Conservation (phyloP, 2,888 invertebrate species). For the Drosophila infuscata region DNA sequence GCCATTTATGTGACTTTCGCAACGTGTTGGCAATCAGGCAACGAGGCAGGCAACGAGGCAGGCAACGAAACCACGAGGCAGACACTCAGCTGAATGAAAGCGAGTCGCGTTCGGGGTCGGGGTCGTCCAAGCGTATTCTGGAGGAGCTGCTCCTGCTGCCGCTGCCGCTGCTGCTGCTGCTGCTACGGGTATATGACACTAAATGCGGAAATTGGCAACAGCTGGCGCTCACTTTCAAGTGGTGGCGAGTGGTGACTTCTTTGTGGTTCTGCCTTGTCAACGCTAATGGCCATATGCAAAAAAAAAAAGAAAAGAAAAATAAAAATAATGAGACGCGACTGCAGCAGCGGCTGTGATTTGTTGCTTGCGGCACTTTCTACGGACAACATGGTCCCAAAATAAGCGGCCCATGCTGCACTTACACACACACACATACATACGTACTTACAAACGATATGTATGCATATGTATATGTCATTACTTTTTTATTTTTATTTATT, state of each 20-base stretch:
- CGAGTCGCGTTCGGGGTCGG: conserved; percentile 51
- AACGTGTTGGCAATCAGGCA: conserved; percentile 40
- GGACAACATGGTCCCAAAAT: conserved; percentile 70
- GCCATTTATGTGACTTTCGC: conserved; percentile 64
- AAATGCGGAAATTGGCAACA: conserved; percentile 77
- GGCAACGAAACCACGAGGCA: not conserved
- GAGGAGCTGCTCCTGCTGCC: conserved; percentile 28
- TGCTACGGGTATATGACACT: conserved; percentile 13
- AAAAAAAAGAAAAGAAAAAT: conserved; percentile 37
- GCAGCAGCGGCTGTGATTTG: conserved; percentile 61
- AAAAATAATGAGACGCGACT: conserved; percentile 68
- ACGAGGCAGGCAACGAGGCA: not conserved
- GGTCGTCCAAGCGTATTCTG: conserved; percentile 53
- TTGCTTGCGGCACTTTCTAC: conserved; percentile 73
- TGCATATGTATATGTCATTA: conserved; percentile 12
- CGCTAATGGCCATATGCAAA: conserved; percentile 79
- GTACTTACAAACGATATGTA: not conserved
- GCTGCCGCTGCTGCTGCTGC: conserved; percentile 1
- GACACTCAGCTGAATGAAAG: conserved; percentile 60
- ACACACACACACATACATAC: conserved; percentile 33
- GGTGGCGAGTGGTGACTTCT: conserved; percentile 65
- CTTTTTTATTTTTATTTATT: conserved; percentile 33
- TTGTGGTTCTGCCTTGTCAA: conserved; percentile 80
- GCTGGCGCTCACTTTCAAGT: conserved; percentile 77
- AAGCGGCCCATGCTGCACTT: conserved; percentile 69